Evolutionary conservation across 1,140 invertebrate genomes (phyloP), one percentile per base, ranked within the genome.

Genomic region (Palaemon carinicauda): DNA sequence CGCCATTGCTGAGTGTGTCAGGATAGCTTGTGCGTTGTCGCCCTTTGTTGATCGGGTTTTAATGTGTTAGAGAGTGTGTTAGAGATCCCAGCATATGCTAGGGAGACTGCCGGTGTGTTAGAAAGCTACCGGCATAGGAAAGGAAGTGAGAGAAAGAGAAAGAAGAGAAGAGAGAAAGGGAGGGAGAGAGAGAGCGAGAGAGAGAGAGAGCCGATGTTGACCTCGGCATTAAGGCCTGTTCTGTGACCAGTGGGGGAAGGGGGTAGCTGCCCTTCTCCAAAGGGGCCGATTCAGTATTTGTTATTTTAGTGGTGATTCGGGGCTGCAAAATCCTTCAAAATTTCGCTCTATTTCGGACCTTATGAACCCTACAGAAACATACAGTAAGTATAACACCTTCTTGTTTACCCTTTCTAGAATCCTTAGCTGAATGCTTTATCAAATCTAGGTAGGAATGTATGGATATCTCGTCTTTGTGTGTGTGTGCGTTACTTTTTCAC

Each of bases 351-450:
- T 75, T 89, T 89, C 87, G 88, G 88, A 82, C 88, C 88, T 53
- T 89, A 89, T 89, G 88, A 89, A 78, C 88, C 88, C 88, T 89
- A 89, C 88, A 74, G 88, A 85, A 89, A 89, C 77, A 88, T 86
- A 81, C 88, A 89, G 88, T 89, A 78, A 89, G 88, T 89, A 89
- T 79, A 86, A 19, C 24, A 60, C 65, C 41, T 41, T 41, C 41
- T 41, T 41, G 41, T 41, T 41, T 41, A 1, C 5, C 41, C 41
- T 12, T 41, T 41, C 41, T 41, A 15, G 65, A 7, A 27, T 69
- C 65, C 29, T 27, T 10, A 27, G 65, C 29, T 27, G 60, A 27
- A 27, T 14, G 65, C 65, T 21, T 27, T 69, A 17, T 15, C 24
- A 15, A 15, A 31, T 19, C 14, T 31, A 27, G 24, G 24, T 27